Percentiles rank a stretch among this genome's conserved stretches.
phyloP scores from a whole-genome alignment of 2,113 vertebrate genomes.

The Petaurus breviceps region DNA sequence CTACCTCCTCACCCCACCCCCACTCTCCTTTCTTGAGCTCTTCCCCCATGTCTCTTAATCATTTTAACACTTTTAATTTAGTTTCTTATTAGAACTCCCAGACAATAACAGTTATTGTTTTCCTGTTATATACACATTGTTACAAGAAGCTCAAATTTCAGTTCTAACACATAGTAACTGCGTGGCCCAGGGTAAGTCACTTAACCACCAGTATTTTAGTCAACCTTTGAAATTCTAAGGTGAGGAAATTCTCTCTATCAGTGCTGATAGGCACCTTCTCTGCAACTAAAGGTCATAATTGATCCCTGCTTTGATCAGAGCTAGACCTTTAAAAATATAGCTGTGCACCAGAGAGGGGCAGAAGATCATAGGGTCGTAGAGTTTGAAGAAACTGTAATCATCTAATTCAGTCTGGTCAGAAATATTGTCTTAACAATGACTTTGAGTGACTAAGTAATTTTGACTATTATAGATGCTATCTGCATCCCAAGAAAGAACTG shows the following conservation, averaged over 20 bases:
- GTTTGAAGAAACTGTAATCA: neutral
- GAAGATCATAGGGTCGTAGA: neutral
- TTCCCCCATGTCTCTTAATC: neutral
- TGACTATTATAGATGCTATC: neutral
- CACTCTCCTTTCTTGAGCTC: neutral
- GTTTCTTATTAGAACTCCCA: neutral
- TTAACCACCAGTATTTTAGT: neutral
- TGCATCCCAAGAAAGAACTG: neutral
- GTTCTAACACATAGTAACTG: neutral
- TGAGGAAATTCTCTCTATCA: neutral
- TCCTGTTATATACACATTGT: neutral
- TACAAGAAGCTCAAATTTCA: neutral
- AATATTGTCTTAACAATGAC: neutral
- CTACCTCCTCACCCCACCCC: neutral
- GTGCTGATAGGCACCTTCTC: neutral
- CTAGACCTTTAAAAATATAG: neutral
- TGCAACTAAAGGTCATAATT: neutral
- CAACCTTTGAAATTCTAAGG: neutral
- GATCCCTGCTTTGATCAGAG: neutral
- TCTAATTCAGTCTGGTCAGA: neutral
- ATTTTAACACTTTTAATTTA: neutral
- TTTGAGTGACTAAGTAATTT: neutral
- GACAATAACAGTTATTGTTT: neutral
- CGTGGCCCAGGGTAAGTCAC: neutral
- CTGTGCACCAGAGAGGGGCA: neutral